Percentiles rank a stretch among this genome's conserved stretches.
Conservation (phyloP, 2,888 invertebrate species). For the Drosophila greeni region DNA sequence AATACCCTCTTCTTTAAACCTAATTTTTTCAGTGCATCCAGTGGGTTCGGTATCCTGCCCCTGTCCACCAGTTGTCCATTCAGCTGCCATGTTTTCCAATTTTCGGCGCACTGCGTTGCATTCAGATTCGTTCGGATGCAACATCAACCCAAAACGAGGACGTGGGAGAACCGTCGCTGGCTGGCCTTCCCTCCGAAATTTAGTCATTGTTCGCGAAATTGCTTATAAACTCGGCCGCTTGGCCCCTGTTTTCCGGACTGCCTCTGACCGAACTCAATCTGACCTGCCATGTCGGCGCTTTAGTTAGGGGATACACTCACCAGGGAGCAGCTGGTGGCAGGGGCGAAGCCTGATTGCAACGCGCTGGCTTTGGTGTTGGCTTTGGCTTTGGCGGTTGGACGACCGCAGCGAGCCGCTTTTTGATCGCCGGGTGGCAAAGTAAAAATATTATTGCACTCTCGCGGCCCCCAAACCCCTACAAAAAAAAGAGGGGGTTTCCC, state of each 20-base stretch:
- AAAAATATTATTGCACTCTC: conserved; percentile 65
- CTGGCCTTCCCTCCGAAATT: conserved; percentile 65
- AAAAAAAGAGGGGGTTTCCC: conserved; percentile 7
- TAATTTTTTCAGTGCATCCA: conserved; percentile 3
- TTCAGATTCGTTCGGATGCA: conserved; percentile 51
- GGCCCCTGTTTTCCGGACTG: conserved; percentile 9
- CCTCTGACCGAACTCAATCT: conserved; percentile 53
- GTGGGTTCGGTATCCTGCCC: conserved; percentile 2
- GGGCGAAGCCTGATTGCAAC: conserved; percentile 35
- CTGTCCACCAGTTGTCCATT: conserved; percentile 38
- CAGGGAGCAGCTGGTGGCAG: not conserved
- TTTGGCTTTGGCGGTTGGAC: conserved; percentile 49
- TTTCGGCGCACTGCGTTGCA: conserved; percentile 59
- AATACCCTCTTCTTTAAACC: no score
- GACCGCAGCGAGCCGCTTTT: conserved; percentile 54
- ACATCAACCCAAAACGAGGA: conserved; percentile 39
- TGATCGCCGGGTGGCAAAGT: conserved; percentile 48
- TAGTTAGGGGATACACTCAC: conserved; percentile 24
- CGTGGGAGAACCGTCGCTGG: conserved; percentile 61
- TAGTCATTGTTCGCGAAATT: conserved; percentile 75
- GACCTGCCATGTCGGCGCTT: conserved; percentile 56
- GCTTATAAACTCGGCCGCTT: conserved; percentile 66
- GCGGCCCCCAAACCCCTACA: conserved; percentile 21
- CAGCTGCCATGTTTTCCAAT: conserved; percentile 68
- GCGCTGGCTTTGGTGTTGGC: conserved; percentile 25